Evolutionary conservation across 2,797 vertebrate species (phyloP), one percentile per base, ranked within the genome.

Genomic region (Esox lucius): DNA sequence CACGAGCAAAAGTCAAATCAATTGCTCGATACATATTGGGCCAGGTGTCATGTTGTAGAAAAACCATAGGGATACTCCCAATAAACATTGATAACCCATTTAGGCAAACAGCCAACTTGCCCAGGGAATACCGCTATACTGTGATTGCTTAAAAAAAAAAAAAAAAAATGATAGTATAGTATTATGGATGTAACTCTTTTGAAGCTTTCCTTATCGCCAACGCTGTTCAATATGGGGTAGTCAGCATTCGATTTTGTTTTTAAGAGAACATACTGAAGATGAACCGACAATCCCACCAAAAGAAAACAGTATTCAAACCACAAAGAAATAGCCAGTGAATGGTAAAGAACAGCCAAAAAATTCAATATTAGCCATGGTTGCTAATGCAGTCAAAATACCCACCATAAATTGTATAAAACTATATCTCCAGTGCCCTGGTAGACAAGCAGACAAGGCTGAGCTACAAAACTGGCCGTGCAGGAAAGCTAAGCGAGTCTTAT

Each of bases 311-410:
- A 90, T 84, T 91, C 89, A 91, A 87, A 90, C 87, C 89, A 91
- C 88, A 90, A 90, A 89, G 81, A 90, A 91, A 87, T 85, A 89
- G 87, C 89, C 90, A 91, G 86, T 89, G 89, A 91, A 91, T 87
- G 84, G 87, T 88, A 91, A 81, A 93, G 87, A 89, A 91, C 88
- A 93, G 91, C 88, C 88, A 92, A 91, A 91, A 91, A 88, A 90
- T 90, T 89, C 85, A 91, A 90, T 86, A 91, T 83, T 89, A 81
- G 83, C 90, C 80, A 92, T 88, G 90, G 89, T 90, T 90, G 90
- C 91, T 90, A 91, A 92, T 90, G 88, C 88, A 92, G 90, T 91
- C 89, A 91, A 93, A 93, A 93, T 92, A 94, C 90, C 92, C 88
- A 93, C 90, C 90, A 91, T 93, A 92, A 92, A 85, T 91, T 89